These are phyloP conservation scores for Cyclophora punctaria DNA, from an alignment of 2,888 invertebrate species.

Conservation along the genomic window DNA sequence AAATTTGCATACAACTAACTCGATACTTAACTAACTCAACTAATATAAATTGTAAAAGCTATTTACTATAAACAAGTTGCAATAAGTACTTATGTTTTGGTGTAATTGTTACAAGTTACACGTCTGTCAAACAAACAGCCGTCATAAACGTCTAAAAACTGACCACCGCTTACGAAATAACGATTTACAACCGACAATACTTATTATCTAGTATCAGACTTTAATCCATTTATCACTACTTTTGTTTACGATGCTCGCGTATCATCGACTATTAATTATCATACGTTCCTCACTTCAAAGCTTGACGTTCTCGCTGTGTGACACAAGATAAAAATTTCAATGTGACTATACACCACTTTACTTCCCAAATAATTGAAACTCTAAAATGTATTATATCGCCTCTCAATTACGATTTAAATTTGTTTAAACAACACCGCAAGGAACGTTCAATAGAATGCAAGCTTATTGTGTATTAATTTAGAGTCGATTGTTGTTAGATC, in stretches of 20 bases:
- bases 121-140: conserved; percentile 26
- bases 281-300: conserved; percentile 72
- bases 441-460: conserved; percentile 27
- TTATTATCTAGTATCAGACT: conserved; percentile 67
- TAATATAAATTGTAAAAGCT: too few relatives aligned
- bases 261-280: conserved; percentile 75
- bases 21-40: too few relatives aligned
- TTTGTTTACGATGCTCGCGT: conserved; percentile 74
- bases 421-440: conserved; percentile 3
- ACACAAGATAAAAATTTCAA: conserved; percentile 75
- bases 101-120: conserved; percentile 6
- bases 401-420: conserved; percentile 19
- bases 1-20: too few relatives aligned
- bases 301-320: conserved; percentile 73
- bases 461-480: conserved; percentile 26
- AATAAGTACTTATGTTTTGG: too few relatives aligned
- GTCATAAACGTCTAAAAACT: conserved; percentile 36
- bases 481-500: conserved; percentile 10
- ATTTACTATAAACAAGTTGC: too few relatives aligned
- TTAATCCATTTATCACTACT: conserved; percentile 74
- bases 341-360: conserved; percentile 62
- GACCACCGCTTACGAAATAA: conserved; percentile 64
- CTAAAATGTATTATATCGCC: conserved; percentile 33
- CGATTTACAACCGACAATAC: conserved; percentile 66
- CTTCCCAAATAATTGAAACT: conserved; percentile 27